Evolutionary conservation across 1,140 invertebrate species (phyloP), one percentile per base, ranked within the genome.

Genomic region (Mercenaria mercenaria): DNA sequence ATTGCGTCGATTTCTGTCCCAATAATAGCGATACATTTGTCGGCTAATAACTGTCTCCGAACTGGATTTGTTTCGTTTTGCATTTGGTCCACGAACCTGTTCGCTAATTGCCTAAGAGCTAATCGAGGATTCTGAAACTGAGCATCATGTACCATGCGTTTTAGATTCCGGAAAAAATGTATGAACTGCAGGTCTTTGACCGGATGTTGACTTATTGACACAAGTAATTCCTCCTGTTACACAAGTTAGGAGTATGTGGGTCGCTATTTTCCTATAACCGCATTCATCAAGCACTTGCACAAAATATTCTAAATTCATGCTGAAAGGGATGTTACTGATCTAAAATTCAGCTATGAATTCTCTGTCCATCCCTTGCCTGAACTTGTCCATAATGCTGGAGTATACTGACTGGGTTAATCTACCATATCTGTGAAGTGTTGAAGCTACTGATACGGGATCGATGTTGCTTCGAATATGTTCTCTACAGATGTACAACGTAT

Each of bases 131-230:
- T 83, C 4, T 83, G 11, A 67, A 83, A 83, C 81, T 83, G 81
- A 10, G 81, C 56, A 37, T 83, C 81, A 43, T 83, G 81, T 4
- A 83, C 81, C 81, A 83, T 83, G 8, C 81, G 56, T 43, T 83
- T 83, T 13, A 83, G 43, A 18, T 69, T 64, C 41, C 52, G 6
- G 61, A 83, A 83, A 47, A 83, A n/a, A 83, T 34, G 18, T 69
- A 32, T 83, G 59, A 18, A 67, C 39, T n/a, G 13, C 59, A 34
- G 59, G 59, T 64, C 59, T 61, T 37, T 83, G 56, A n/a, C 81
- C 81, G 39, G 59, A 61, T 61, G 34, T 26, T 26, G 81, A 64
- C n/a, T 83, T 83, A 15, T 67, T 10, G 18, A 83, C 59, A 37
- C 23, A 26, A 61, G 15, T 47, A 6, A 39, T 37, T 37, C 56